Conservation (phyloP, 2,113 vertebrate species). For the Myotis lucifugus region DNA sequence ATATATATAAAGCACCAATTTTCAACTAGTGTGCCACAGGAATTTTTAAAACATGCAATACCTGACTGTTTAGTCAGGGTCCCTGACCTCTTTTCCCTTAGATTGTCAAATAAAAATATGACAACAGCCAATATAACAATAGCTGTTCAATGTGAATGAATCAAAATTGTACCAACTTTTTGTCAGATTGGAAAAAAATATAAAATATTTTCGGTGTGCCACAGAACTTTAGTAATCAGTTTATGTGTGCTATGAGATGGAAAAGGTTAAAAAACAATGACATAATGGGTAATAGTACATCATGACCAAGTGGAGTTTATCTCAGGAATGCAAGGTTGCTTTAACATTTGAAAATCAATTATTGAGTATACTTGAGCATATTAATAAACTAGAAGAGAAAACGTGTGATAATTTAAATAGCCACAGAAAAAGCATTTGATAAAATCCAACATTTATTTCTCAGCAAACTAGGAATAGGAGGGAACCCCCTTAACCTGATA, state of each 20-base stretch:
- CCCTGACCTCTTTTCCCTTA: neutral
- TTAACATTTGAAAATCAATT: constrained; percentile 8
- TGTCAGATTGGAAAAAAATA: neutral
- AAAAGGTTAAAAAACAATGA: neutral
- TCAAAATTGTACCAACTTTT: neutral
- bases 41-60: neutral
- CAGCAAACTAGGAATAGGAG: neutral
- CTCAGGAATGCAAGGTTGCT: neutral
- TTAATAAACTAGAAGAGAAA: neutral
- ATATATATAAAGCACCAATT: neutral
- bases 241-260: neutral
- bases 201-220: neutral
- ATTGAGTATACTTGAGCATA: neutral
- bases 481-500: neutral
- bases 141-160: neutral
- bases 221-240: neutral
- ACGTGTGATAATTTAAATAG: neutral
- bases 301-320: neutral
- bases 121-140: neutral
- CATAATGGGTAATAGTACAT: neutral
- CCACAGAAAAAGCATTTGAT: neutral
- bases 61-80: neutral
- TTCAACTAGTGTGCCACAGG: neutral
- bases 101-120: neutral
- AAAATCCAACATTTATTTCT: neutral